Evolutionary conservation across 2,113 vertebrate species (phyloP).

Genomic region (Desmodus rotundus): DNA sequence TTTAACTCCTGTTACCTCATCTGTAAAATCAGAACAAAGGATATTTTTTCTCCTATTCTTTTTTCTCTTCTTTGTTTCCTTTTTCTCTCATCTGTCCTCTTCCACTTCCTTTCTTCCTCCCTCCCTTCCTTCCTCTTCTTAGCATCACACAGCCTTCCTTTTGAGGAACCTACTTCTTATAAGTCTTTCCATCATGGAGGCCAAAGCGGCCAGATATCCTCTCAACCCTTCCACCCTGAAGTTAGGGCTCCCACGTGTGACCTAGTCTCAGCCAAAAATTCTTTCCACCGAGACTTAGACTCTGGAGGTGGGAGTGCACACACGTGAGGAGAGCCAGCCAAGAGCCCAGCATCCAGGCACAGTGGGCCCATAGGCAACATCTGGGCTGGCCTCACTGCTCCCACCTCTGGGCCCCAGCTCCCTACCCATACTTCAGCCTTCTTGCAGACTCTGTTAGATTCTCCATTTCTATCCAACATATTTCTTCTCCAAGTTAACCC

Average conservation of each 20-base stretch:
- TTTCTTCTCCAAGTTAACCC: background rate
- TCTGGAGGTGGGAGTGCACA: background rate
- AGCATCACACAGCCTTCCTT: background rate
- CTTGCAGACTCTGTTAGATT: background rate
- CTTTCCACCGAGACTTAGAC: background rate
- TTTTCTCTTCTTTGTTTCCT: background rate
- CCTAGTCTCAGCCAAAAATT: background rate
- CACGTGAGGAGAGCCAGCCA: fast-evolving
- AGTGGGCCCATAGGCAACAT: background rate
- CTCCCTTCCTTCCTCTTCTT: background rate
- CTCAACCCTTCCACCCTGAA: fast-evolving
- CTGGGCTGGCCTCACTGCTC: background rate
- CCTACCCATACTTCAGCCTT: background rate
- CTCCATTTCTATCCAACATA: background rate
- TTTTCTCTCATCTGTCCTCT: background rate
- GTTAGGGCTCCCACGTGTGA: background rate
- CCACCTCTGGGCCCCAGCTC: fast-evolving
- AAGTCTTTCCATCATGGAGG: background rate
- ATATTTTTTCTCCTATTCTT: background rate
- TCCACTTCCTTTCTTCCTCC: background rate
- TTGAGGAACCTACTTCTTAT: background rate
- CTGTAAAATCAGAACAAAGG: background rate
- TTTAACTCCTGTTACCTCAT: background rate
- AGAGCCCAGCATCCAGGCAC: background rate
- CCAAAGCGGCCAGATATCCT: background rate